Conservation (phyloP, 2,797 vertebrate species). For the Tokudaia muenninki region DNA sequence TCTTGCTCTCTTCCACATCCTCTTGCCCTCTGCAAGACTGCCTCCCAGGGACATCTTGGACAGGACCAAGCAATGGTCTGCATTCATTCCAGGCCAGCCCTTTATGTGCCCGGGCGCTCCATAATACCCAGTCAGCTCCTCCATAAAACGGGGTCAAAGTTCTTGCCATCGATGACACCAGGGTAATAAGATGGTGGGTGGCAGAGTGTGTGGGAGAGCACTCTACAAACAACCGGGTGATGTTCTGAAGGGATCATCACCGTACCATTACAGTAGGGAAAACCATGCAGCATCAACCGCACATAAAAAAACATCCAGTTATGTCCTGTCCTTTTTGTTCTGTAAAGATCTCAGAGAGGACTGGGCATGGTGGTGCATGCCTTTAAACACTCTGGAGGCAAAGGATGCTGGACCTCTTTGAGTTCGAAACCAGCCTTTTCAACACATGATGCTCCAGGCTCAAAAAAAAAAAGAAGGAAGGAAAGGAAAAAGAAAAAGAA, state of each 20-base stretch:
- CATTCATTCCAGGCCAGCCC: not conserved
- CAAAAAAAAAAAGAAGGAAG: not conserved
- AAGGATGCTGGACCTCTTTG: not conserved
- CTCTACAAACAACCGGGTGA: not conserved
- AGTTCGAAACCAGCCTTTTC: not conserved
- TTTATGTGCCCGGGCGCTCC: not conserved
- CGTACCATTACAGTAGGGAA: not conserved
- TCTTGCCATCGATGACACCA: not conserved
- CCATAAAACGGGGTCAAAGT: not conserved
- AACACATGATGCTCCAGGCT: not conserved
- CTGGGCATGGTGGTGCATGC: not conserved
- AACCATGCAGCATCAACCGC: not conserved
- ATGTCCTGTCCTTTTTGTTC: not conserved
- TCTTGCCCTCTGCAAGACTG: not conserved
- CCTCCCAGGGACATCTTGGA: not conserved
- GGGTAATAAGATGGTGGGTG: not conserved
- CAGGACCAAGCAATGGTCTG: not conserved
- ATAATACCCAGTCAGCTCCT: not conserved
- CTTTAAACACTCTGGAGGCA: not conserved
- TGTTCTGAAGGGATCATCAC: not conserved
- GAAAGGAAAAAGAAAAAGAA: not conserved
- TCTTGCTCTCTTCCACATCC: not conserved
- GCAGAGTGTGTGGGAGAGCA: not conserved
- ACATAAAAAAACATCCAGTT: not conserved
- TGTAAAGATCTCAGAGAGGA: not conserved